Base-by-base conservation (phyloP, 2,797 vertebrate genomes). In the Gymnopithys bicolor region DNA sequence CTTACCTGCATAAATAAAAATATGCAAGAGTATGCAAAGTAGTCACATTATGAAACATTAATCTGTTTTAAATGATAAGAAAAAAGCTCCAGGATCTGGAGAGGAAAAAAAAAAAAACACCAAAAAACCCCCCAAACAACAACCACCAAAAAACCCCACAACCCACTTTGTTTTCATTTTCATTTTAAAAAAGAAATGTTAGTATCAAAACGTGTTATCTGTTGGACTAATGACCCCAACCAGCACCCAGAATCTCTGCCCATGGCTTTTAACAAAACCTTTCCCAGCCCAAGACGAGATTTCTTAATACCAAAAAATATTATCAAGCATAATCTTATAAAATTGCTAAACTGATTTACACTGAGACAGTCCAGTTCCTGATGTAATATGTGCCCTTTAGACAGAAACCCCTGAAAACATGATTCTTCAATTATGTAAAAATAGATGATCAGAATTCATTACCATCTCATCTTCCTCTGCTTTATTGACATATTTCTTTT, bases 401-500 rank as follows among this genome's bases (percentile, higher is more conserved):
- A 81, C 5, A 58, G 32, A 59, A 94, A 93, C 70, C 2, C 5
- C 48, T 60, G 39, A 66, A 70, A 66, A 76, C 4, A 0, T 3
- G 9, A 52, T 82, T 51, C 10, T 46, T 69, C 14, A 30, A 32
- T 10, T 60, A 14, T 30, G 53, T 32, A 68, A 79, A 78, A 82
- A 48, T 0, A 71, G 13, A 66, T 4, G 2, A 86, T 92, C 8
- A 84, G 69, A 93, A 81, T 17, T 59, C 8, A 70, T 94, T 97
- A 99, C 99, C 99, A 99, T 99, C 98, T 99, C 99, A 96, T 99
- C 99, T 96, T 99, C 99, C 92, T 99, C 98, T 79, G 98, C 98
- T 96, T 99, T 98, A 97, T 99, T 99, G 95, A 99, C 97, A 87
- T 98, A 96, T 94, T 99, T 99, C 82, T 98, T 97, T 92, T 99